Conservation (phyloP, 2,797 vertebrate species). For the Enteromius afrohamiltoni region DNA sequence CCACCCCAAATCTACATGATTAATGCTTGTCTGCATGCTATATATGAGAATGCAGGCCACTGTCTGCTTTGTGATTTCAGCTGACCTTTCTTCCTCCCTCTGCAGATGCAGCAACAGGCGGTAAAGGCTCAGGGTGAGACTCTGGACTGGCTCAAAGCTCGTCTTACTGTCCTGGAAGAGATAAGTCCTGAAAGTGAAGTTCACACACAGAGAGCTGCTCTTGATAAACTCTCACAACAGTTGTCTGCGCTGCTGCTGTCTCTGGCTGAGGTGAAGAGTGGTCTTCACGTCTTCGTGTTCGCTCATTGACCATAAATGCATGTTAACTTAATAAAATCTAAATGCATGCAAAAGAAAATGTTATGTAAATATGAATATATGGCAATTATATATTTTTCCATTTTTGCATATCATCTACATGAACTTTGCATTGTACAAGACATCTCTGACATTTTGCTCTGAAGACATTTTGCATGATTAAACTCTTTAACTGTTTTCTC, state of each 20-base stretch:
- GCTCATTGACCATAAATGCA: background rate
- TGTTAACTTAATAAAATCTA: background rate
- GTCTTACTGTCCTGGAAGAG: constrained; percentile 79
- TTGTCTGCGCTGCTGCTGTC: constrained; percentile 79
- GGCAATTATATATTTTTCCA: background rate
- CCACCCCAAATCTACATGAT: background rate
- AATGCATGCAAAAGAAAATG: background rate
- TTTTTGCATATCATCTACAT: background rate
- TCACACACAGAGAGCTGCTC: constrained; percentile 80
- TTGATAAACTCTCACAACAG: constrained; percentile 83
- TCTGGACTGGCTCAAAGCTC: constrained; percentile 86
- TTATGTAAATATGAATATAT: constrained; percentile 3
- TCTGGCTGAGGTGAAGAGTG: constrained; percentile 81
- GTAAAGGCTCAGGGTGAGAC: constrained; percentile 79
- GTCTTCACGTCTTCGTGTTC: background rate
- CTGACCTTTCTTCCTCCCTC: constrained; percentile 33
- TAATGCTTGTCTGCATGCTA: background rate
- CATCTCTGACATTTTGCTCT: background rate
- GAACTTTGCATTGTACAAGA: constrained; percentile 3
- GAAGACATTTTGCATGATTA: background rate
- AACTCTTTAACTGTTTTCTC: constrained; percentile 74
- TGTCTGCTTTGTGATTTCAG: background rate
- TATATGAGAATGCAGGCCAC: background rate
- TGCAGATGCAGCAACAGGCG: constrained; percentile 73
- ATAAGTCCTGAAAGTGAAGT: constrained; percentile 85